These are phyloP conservation scores for Spatula versicolor DNA, from an alignment of 2,797 vertebrate genomes.

Conservation along the genomic window DNA sequence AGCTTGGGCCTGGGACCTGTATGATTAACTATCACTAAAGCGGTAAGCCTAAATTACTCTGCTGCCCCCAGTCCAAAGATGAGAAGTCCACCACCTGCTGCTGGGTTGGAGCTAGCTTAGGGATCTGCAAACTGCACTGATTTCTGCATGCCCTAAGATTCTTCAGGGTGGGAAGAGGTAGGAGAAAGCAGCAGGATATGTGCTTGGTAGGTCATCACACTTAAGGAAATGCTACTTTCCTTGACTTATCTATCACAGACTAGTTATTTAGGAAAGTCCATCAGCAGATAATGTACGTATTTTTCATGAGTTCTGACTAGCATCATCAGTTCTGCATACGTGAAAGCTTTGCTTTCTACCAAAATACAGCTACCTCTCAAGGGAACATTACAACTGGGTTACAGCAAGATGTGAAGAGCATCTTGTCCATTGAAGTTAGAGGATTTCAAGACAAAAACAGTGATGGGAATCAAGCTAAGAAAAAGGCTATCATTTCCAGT, in stretches of 20 bases:
- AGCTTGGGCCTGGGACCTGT: not conserved
- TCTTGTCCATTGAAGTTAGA: not conserved
- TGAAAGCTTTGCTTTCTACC: not conserved
- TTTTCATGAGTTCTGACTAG: not conserved
- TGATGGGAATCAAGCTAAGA: too few relatives aligned
- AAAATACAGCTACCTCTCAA: not conserved
- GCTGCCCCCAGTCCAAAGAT: too few relatives aligned
- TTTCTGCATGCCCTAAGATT: rapidly evolving
- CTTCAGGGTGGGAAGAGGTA: rapidly evolving
- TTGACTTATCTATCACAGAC: not conserved
- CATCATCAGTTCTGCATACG: rapidly evolving
- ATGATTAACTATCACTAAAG: not conserved
- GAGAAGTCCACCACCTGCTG: too few relatives aligned
- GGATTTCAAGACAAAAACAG: not conserved
- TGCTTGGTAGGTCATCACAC: rapidly evolving
- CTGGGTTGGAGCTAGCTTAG: not conserved
- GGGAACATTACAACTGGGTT: rapidly evolving
- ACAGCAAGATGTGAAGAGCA: not conserved
- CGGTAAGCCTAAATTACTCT: not conserved
- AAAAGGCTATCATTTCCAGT: too few relatives aligned
- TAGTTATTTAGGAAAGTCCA: not conserved
- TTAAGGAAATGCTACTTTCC: not conserved
- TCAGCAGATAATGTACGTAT: not conserved
- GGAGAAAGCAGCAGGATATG: too few relatives aligned
- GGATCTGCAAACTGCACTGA: not conserved